A percentile compares a stretch with the other conserved stretches of the same genome.
phyloP scores from a whole-genome alignment of 2,797 vertebrate species.

The Choloepus didactylus region DNA sequence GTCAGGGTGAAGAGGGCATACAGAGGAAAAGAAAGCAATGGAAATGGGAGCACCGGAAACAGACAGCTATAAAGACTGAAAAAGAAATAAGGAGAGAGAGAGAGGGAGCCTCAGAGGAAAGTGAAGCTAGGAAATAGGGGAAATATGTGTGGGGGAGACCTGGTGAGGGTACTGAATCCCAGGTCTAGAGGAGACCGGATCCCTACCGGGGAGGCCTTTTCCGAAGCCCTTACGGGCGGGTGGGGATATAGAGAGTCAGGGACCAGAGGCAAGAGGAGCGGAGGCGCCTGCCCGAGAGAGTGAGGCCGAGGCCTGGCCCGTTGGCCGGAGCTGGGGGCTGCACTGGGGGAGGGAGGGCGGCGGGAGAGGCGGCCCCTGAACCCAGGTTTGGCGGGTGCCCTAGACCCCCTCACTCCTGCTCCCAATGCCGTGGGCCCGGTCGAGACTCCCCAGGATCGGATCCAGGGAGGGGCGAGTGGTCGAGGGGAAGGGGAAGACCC shows the following conservation, averaged over 20 bases:
- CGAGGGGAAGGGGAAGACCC: slow-evolving; percentile 64
- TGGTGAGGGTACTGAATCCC: neutral
- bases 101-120: neutral
- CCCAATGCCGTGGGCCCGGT: neutral
- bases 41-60: neutral
- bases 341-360: neutral
- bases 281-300: neutral
- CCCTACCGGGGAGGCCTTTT: neutral
- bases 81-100: neutral
- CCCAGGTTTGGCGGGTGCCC: neutral
- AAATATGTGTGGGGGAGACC: neutral
- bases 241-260: neutral
- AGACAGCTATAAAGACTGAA: slow-evolving; percentile 1
- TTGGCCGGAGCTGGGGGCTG: neutral
- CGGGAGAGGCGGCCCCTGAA: neutral
- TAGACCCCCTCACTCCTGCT: neutral
- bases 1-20: neutral
- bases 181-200: neutral
- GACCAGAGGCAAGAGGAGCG: neutral
- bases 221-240: neutral
- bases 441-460: slow-evolving; percentile 71
- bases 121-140: neutral
- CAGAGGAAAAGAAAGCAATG: neutral
- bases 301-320: neutral
- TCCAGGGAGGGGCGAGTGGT: slow-evolving; percentile 76